Base-by-base conservation (phyloP, 1,140 invertebrate species). In the Plectus sambesii region DNA sequence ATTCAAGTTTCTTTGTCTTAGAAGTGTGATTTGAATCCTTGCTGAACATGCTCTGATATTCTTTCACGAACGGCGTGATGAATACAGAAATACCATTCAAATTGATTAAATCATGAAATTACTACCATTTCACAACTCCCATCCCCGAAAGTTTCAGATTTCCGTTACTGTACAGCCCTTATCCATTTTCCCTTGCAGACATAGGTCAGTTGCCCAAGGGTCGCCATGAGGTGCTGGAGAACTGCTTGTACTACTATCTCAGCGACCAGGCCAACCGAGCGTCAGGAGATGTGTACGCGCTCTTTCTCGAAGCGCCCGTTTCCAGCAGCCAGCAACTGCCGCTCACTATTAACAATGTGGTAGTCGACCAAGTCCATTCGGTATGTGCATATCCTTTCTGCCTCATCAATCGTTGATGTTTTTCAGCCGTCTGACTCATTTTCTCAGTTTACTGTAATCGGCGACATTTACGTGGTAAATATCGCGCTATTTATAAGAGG, bases 391-490 rank as follows among this genome's bases (percentile, higher is more conserved):
- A 25, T 53, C 9, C 9, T 47, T 22, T 9, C 9, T 47, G 36
- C 46, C 46, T 19, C 8, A n/a, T n/a, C n/a, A n/a, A n/a, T n/a
- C n/a, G n/a, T n/a, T n/a, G n/a, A n/a, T n/a, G n/a, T n/a, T 56
- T 51, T 58, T 17, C 24, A 60, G 58, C 19, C 60, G 2, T 39
- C 55, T 38, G 56, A 60, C 24, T 35, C 52, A 12, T 57, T 53
- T 6, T 49, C 61, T 25, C 61, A 66, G 33, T 66, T 66, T 46
- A 64, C 62, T 33, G 47, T 66, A 22, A 59, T 56, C 42, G 63
- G 63, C 1, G 61, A 64, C 30, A 36, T 68, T 24, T 55, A 47
- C 15, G 36, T 66, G 29, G 61, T 66, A 46, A 35, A 35, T 47
- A 40, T 8, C 15, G 3, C 25, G 12, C 46, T 30, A 17, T 8